Evolutionary conservation across 2,113 vertebrate species (phyloP).

Genomic region (Onychostruthus taczanowskii): DNA sequence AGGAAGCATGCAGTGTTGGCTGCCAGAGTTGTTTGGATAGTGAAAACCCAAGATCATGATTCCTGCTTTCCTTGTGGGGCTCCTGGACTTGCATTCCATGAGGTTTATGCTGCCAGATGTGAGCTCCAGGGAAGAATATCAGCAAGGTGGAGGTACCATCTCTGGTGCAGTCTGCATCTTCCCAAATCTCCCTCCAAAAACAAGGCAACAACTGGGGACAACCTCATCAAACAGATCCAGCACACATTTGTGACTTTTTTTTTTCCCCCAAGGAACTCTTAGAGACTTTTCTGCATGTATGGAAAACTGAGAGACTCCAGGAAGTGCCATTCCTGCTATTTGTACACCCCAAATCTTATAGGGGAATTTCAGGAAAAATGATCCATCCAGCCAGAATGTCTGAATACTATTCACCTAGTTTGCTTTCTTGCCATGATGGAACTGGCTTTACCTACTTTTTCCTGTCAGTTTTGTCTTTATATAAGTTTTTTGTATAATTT

Average conservation of each 20-base stretch:
- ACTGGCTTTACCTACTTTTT: neutral
- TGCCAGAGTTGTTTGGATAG: neutral
- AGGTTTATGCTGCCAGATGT: neutral
- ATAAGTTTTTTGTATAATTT: neutral
- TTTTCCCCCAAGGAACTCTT: neutral
- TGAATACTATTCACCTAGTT: neutral
- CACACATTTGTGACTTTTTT: neutral
- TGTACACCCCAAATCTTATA: neutral
- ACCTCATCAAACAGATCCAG: neutral
- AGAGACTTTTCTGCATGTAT: neutral
- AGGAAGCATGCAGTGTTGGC: fast-evolving
- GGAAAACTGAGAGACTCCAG: neutral
- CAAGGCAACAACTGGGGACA: neutral
- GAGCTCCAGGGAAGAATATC: neutral
- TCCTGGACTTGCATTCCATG: neutral
- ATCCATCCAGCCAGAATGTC: neutral
- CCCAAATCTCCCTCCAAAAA: neutral
- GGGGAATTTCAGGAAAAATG: neutral
- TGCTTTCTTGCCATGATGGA: neutral
- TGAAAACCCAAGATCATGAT: neutral
- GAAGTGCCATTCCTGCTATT: neutral
- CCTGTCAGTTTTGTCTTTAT: neutral
- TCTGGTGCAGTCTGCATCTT: neutral
- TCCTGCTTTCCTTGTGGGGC: neutral
- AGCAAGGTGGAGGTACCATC: neutral